Evolutionary conservation across 2,888 invertebrate genomes (phyloP), one percentile per base, ranked within the genome.

Genomic region (Drosophila anceps): DNA sequence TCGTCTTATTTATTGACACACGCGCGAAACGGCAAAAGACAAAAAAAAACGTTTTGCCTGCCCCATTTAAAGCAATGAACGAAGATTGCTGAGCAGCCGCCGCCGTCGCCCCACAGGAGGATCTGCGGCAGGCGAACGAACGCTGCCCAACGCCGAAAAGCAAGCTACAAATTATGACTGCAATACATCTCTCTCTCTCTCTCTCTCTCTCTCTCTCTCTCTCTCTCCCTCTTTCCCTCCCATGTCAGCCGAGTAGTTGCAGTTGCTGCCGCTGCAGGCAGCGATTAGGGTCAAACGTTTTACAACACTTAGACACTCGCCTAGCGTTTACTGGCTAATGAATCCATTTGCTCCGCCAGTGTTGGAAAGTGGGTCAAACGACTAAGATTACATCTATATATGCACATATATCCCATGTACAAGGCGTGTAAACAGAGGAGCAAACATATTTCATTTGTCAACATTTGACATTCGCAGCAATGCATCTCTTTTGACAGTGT

Each of bases 1-100:
- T 82, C 70, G 53, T 65, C 73, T 84, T 84, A 84, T 84, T 84
- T 84, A 84, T 83, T 83, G 85, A 82, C 76, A 82, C 84, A 83
- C 81, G 82, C 82, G 84, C 82, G 63, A 73, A 72, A 69, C 63
- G 64, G n/a, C n/a, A n/a, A n/a, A n/a, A n/a, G n/a, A n/a, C n/a
- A n/a, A n/a, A n/a, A n/a, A 69, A 62, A 73, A 76, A 73, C 63
- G 66, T 58, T 76, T 76, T 73, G 59, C 62, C 58, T 72, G 50
- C 64, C 61, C 64, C 61, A 59, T 72, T 76, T 33, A 18, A 18
- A 39, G 57, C 64, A 72, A 46, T 46, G 46, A 24, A 33, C 27
- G 46, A 31, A 33, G 35, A 57, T 37, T 54, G 24, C 44, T 48
- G 35, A 12, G 15, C 13, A 35, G 35, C 13, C 13, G 35, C 12